Conservation (phyloP, 2,888 invertebrate genomes). For the Chymomyza fuscimana region DNA sequence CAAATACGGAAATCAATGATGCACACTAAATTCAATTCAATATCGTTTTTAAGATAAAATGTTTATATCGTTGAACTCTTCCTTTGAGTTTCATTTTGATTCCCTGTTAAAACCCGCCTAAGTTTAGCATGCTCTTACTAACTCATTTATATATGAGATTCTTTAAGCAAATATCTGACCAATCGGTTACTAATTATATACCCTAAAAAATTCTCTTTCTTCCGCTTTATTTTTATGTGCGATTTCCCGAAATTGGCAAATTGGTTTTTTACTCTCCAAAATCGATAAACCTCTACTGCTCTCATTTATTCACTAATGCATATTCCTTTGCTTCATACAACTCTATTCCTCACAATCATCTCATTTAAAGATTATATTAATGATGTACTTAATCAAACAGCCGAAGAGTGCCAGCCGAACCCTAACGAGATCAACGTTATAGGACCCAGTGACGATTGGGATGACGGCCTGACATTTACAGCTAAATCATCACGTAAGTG, state of each 20-base stretch:
- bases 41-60: too few species aligned
- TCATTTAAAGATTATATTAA: slow-evolving; percentile 87
- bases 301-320: slow-evolving; percentile 20
- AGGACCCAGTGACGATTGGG: slow-evolving; percentile 86
- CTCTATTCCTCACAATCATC: neutral
- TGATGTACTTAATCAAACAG: slow-evolving; percentile 87
- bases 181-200: slow-evolving; percentile 47
- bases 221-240: slow-evolving; percentile 29
- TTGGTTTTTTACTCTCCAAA: slow-evolving; percentile 10
- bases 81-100: neutral
- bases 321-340: slow-evolving; percentile 28
- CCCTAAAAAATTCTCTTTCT: slow-evolving; percentile 36
- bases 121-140: neutral
- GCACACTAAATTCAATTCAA: too few species aligned
- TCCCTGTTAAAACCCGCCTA: neutral
- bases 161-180: slow-evolving; percentile 3
- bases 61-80: too few species aligned
- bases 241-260: slow-evolving; percentile 32
- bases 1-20: too few species aligned
- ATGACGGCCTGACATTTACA: slow-evolving; percentile 93
- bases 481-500: slow-evolving; percentile 93
- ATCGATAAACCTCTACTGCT: slow-evolving; percentile 23
- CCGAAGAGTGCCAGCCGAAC: slow-evolving; percentile 78
- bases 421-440: slow-evolving; percentile 79
- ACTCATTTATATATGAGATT: neutral